Conservation (phyloP, 2,797 vertebrate genomes). For the Halcyon badia region DNA sequence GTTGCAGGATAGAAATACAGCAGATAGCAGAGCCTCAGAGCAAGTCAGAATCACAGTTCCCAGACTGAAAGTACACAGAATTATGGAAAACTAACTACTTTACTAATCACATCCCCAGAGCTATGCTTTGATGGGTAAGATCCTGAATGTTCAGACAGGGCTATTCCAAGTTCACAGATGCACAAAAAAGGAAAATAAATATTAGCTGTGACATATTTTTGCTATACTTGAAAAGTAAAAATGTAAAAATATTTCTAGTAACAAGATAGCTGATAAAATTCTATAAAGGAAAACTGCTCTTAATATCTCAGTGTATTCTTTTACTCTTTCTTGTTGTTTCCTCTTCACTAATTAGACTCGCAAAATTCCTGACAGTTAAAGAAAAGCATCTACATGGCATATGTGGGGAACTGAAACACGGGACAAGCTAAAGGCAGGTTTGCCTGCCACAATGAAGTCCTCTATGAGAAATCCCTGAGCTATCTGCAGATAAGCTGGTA, state of each 20-base stretch:
- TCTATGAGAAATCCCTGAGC: background rate
- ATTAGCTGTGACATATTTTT: background rate
- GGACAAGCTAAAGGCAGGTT: background rate
- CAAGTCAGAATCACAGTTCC: background rate
- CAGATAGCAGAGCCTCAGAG: background rate
- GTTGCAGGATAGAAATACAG: background rate
- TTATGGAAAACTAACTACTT: conserved; percentile 14
- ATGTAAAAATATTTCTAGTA: background rate
- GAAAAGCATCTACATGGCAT: background rate
- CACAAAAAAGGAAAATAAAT: background rate
- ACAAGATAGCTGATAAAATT: background rate
- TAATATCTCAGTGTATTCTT: background rate
- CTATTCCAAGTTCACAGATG: background rate
- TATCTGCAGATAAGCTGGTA: background rate
- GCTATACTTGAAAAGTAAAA: background rate
- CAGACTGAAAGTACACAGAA: background rate
- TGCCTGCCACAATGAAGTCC: background rate
- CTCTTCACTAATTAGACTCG: background rate
- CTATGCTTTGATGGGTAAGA: background rate
- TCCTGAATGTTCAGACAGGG: background rate
- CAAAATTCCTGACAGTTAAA: background rate
- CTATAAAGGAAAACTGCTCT: background rate
- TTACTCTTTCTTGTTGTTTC: background rate
- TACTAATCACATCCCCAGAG: background rate
- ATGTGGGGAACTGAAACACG: background rate